Conservation (phyloP, 1,140 invertebrate species). For the Platyura marginata region DNA sequence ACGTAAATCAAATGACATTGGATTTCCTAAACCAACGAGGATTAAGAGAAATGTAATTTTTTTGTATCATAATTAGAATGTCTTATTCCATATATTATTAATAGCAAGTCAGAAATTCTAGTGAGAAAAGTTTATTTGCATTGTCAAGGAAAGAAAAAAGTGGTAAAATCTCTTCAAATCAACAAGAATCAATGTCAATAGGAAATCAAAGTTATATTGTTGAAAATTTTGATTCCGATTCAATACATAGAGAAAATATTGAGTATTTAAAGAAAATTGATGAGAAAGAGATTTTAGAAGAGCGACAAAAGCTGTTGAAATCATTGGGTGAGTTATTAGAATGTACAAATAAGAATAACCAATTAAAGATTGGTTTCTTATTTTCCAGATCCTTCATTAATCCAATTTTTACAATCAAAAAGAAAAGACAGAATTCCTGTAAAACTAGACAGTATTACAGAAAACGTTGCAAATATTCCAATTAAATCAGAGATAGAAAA, state of each 20-base stretch:
- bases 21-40: not conserved
- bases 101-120: slow-evolving; percentile 4
- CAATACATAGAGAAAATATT: slow-evolving; percentile 58
- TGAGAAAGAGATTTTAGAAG: slow-evolving; percentile 52
- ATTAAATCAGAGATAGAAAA: slow-evolving; percentile 24
- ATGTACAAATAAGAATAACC: slow-evolving; percentile 40
- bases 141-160: not conserved
- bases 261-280: slow-evolving; percentile 46
- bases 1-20: not conserved
- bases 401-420: slow-evolving; percentile 43
- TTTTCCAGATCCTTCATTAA: slow-evolving; percentile 39
- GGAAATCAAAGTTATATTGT: slow-evolving; percentile 30
- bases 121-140: not conserved
- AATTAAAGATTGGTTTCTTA: slow-evolving; percentile 24
- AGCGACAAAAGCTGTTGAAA: slow-evolving; percentile 44
- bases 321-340: slow-evolving; percentile 44
- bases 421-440: slow-evolving; percentile 12
- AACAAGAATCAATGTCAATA: not conserved
- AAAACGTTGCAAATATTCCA: slow-evolving; percentile 12
- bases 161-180: not conserved
- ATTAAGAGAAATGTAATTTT: not conserved
- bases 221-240: slow-evolving; percentile 28
- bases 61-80: not conserved
- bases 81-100: not conserved
- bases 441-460: slow-evolving; percentile 6